phyloP scores from a whole-genome alignment of 2,797 vertebrate genomes.

The Crax fasciolata region DNA sequence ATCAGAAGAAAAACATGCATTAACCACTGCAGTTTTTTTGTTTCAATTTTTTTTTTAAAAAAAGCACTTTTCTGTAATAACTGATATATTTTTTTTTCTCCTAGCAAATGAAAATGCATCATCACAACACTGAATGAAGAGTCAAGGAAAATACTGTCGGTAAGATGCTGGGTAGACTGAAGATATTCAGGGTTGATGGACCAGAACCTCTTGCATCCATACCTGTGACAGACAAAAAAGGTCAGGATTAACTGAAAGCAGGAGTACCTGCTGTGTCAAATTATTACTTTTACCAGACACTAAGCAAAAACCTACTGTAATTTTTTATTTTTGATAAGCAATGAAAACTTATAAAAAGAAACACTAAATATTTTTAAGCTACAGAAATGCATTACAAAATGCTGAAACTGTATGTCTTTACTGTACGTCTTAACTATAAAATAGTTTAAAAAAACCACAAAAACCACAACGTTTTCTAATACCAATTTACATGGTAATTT shows the following conservation, averaged over 20 bases:
- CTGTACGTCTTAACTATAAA: not conserved
- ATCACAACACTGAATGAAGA: constrained; percentile 76
- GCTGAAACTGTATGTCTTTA: not conserved
- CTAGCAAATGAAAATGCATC: constrained; percentile 50
- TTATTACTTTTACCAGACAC: not conserved
- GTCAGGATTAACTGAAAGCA: not conserved
- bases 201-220: constrained; percentile 92
- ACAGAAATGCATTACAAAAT: not conserved
- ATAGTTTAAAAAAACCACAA: not conserved
- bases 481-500: constrained; percentile 6
- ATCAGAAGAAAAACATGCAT: constrained; percentile 81
- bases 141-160: constrained; percentile 78
- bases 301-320: not conserved
- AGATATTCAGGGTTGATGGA: constrained; percentile 64
- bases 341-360: not conserved
- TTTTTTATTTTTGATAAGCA: not conserved
- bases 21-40: constrained; percentile 63
- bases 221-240: constrained; percentile 84
- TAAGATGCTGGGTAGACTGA: constrained; percentile 78
- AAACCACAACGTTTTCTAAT: not conserved
- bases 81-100: not conserved
- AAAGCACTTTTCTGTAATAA: constrained; percentile 74
- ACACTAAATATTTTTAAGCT: not conserved
- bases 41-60: constrained; percentile 28
- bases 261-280: not conserved